These are phyloP conservation scores for Chalcis sispes DNA, from an alignment of 2,888 invertebrate genomes.

Conservation along the genomic window DNA sequence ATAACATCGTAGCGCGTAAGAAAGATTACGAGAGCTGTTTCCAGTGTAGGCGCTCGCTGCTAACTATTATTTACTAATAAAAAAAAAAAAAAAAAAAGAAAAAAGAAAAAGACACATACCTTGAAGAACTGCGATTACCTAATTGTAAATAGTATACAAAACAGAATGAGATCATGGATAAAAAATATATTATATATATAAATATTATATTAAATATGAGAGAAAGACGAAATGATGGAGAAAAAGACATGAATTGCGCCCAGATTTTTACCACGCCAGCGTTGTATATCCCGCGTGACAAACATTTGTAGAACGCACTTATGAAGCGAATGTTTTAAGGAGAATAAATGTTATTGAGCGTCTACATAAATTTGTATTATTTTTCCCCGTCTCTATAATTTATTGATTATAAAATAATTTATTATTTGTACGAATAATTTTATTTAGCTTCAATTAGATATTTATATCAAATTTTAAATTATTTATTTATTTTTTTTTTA, in stretches of 20 bases:
- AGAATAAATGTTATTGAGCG: conserved; percentile 66
- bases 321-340: conserved; percentile 62
- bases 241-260: conserved; percentile 54
- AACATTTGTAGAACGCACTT: conserved; percentile 64
- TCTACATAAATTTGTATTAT: conserved; percentile 58
- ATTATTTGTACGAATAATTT: conserved; percentile 25
- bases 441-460: conserved; percentile 23
- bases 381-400: conserved; percentile 43
- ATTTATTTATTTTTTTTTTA: conserved; percentile 32
- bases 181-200: conserved; percentile 59
- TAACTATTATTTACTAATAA: conserved; percentile 70
- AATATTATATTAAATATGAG: conserved; percentile 67
- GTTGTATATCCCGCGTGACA: conserved; percentile 63
- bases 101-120: conserved; percentile 60
- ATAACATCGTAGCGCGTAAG: conserved; percentile 72
- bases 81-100: too few species aligned
- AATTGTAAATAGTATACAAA: conserved; percentile 72
- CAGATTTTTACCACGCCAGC: conserved; percentile 63
- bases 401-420: conserved; percentile 29
- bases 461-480: conserved; percentile 13
- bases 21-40: conserved; percentile 65
- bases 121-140: conserved; percentile 64
- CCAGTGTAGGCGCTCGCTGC: conserved; percentile 70
- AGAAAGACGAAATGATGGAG: conserved; percentile 54
- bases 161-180: conserved; percentile 63